phyloP scores from a whole-genome alignment of 1,140 invertebrate genomes.

The Ephestia elutella region DNA sequence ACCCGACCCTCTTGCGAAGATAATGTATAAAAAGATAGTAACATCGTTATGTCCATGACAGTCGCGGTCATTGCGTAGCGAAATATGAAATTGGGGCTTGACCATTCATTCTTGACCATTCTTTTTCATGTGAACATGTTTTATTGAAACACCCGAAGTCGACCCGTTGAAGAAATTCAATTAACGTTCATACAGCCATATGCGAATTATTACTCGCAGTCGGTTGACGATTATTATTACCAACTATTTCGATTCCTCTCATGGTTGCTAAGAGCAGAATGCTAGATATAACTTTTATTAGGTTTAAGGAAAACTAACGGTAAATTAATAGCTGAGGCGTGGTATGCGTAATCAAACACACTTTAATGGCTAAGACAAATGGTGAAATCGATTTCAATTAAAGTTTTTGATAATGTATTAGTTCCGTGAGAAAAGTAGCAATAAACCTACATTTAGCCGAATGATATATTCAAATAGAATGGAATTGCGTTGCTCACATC shows the following conservation, averaged over 20 bases:
- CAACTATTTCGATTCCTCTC: constrained; percentile 18
- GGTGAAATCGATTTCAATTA: constrained; percentile 68
- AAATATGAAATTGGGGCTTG: constrained; percentile 62
- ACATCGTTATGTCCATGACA: constrained; percentile 52
- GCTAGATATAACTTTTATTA: constrained; percentile 19
- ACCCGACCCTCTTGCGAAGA: constrained; percentile 55
- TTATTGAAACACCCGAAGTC: constrained; percentile 35
- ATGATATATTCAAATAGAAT: constrained; percentile 73
- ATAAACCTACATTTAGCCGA: constrained; percentile 71
- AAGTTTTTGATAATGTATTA: constrained; percentile 67
- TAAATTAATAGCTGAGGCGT: constrained; percentile 31
- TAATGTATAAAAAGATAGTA: constrained; percentile 67
- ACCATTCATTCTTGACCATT: constrained; percentile 62
- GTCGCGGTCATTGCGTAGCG: constrained; percentile 48
- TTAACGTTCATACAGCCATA: constrained; percentile 21
- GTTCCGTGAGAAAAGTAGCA: constrained; percentile 72
- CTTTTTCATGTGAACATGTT: constrained; percentile 50
- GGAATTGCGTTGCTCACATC: constrained; percentile 65
- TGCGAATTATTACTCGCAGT: constrained; percentile 46
- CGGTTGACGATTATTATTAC: constrained; percentile 30
- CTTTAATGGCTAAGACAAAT: constrained; percentile 55
- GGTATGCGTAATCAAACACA: constrained; percentile 37
- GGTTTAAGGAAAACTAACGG: constrained; percentile 28
- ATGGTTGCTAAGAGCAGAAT: background rate
- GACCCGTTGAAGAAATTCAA: constrained; percentile 37